These are phyloP conservation scores for Ptilodon capucinus DNA, from an alignment of 2,888 invertebrate genomes.

Conservation along the genomic window DNA sequence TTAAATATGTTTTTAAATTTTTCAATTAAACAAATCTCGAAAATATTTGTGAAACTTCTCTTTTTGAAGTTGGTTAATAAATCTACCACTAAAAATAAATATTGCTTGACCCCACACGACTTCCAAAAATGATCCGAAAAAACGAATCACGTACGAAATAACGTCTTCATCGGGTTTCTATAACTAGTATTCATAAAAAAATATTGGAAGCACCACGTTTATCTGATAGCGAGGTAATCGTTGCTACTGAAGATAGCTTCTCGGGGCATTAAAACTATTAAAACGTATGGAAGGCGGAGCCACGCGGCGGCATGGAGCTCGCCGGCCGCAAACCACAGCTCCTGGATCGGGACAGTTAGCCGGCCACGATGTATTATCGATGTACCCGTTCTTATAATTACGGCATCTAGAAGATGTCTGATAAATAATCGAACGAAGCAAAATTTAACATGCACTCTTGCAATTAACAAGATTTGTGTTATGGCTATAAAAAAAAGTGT, in stretches of 20 bases:
- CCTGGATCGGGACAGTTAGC: slow-evolving; percentile 65
- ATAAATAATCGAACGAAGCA: background rate
- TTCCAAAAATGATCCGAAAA: slow-evolving; percentile 23
- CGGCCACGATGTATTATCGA: slow-evolving; percentile 47
- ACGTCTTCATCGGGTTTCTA: slow-evolving; percentile 48
- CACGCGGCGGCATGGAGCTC: slow-evolving; percentile 62
- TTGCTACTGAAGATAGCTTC: slow-evolving; percentile 49
- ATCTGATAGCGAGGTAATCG: slow-evolving; percentile 39
- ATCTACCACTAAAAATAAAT: background rate
- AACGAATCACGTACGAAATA: slow-evolving; percentile 45
- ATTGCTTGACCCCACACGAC: slow-evolving; percentile 36
- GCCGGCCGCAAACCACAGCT: slow-evolving; percentile 76
- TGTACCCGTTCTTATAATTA: slow-evolving; percentile 54
- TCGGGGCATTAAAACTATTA: slow-evolving; percentile 73
- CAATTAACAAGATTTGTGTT: no score
- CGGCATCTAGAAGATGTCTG: slow-evolving; percentile 18
- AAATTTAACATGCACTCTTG: background rate
- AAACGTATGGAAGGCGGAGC: slow-evolving; percentile 65
- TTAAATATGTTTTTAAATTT: no score
- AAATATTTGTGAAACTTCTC: no score
- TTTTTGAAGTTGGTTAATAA: no score
- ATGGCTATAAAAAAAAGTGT: no score
- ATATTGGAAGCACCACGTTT: slow-evolving; percentile 28
- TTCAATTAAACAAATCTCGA: no score
- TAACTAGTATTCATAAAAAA: slow-evolving; percentile 42